A percentile compares a stretch with the other conserved stretches of the same genome.
These are phyloP conservation scores for Sylvia borin DNA, from an alignment of 2,797 vertebrate species.

Conservation along the genomic window DNA sequence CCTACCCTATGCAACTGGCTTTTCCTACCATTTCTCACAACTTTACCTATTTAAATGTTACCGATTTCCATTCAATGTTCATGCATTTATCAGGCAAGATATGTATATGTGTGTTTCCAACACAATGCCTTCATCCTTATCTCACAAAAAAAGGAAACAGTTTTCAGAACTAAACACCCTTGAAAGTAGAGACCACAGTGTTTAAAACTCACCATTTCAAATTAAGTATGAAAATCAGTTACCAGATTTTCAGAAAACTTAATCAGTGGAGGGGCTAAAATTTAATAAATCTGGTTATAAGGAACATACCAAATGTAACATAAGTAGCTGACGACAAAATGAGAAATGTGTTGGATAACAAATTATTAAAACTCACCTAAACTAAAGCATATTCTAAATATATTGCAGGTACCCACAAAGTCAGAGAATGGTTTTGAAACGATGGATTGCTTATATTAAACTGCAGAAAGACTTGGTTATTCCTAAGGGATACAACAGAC, in stretches of 20 bases:
- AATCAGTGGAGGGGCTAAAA: background rate
- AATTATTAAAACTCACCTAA: background rate
- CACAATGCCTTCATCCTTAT: background rate
- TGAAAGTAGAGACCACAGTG: background rate
- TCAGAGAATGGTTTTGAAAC: background rate
- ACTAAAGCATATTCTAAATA: background rate
- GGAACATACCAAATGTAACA: background rate
- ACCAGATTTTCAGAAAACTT: background rate
- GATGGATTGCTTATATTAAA: background rate
- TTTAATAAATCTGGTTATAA: background rate
- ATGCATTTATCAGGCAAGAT: background rate
- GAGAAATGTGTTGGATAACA: background rate
- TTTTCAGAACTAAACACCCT: background rate
- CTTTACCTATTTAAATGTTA: background rate
- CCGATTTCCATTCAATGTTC: fast-evolving
- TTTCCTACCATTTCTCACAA: background rate
- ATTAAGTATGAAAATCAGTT: background rate
- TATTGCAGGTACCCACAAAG: background rate
- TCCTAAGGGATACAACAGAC: background rate
- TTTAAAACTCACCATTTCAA: background rate
- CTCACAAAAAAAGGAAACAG: background rate
- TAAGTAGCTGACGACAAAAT: background rate
- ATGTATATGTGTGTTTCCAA: background rate
- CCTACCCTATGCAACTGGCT: fast-evolving
- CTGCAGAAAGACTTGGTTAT: background rate